Evolutionary conservation across 1,140 invertebrate genomes (phyloP).

Genomic region (Atta cephalotes): DNA sequence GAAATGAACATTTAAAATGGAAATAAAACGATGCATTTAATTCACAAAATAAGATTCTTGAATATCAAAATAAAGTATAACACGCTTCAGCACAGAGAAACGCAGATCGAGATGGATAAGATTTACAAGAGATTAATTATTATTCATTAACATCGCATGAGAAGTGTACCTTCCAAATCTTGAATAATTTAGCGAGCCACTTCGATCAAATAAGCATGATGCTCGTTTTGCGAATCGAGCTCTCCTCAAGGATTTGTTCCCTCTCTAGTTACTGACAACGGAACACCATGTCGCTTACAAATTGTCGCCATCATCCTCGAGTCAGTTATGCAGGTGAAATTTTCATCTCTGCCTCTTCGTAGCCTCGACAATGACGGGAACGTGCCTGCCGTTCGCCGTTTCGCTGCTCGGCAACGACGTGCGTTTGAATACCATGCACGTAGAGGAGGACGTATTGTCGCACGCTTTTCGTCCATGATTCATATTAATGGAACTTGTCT

Average conservation of each 20-base stretch:
- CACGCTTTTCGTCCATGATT: constrained; percentile 46
- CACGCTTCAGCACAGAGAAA: neutral
- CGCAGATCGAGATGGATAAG: too few species aligned
- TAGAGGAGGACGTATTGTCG: neutral
- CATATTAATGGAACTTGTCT: constrained; percentile 59
- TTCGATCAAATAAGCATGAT: neutral
- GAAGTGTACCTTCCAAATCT: neutral
- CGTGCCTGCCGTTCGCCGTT: constrained; percentile 26
- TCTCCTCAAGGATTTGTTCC: neutral
- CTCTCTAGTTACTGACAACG: neutral
- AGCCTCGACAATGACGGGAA: constrained; percentile 10
- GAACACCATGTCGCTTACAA: constrained; percentile 28
- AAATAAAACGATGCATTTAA: neutral
- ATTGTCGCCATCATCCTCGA: constrained; percentile 24
- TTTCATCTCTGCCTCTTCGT: constrained; percentile 3
- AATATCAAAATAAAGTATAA: neutral
- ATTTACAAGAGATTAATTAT: neutral
- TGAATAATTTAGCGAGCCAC: neutral
- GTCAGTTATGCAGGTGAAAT: constrained; percentile 28
- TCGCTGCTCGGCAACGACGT: neutral
- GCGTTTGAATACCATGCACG: constrained; percentile 32
- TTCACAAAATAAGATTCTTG: neutral
- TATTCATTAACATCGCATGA: neutral
- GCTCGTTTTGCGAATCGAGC: neutral
- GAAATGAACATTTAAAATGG: neutral